Percentiles rank a stretch among this genome's conserved stretches.
phyloP scores from a whole-genome alignment of 2,113 vertebrate species.

The Scytalopus superciliaris region DNA sequence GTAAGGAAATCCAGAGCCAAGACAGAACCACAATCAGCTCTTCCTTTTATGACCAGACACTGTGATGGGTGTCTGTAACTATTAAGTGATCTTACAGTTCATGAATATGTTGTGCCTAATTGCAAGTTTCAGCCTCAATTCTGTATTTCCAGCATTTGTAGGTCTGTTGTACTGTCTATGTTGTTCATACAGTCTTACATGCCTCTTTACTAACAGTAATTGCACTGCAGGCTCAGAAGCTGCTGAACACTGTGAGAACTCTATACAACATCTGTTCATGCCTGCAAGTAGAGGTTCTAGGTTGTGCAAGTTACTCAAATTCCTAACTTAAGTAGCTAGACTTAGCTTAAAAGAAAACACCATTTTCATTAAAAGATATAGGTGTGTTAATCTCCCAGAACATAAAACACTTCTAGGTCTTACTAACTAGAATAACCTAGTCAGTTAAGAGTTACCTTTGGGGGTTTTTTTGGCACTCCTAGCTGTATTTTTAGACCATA shows the following conservation, averaged over 20 bases:
- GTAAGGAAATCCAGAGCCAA: conserved; percentile 36
- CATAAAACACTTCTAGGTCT: neutral
- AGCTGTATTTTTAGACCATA: neutral
- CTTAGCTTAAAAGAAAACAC: neutral
- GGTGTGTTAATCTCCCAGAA: conserved; percentile 16
- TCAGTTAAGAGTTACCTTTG: neutral
- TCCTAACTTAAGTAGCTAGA: neutral
- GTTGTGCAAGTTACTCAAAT: neutral
- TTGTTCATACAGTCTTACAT: conserved; percentile 22
- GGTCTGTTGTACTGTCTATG: neutral
- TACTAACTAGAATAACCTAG: neutral
- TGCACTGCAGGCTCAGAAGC: conserved; percentile 65
- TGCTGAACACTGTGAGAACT: conserved; percentile 74
- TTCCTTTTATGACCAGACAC: conserved; percentile 66
- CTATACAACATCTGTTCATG: neutral
- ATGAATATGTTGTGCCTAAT: conserved; percentile 37
- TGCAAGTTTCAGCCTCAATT: conserved; percentile 23
- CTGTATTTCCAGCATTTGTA: conserved; percentile 27
- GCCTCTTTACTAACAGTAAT: conserved; percentile 42
- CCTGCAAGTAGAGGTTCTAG: conserved; percentile 16
- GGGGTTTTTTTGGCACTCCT: neutral
- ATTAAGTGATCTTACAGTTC: conserved; percentile 57
- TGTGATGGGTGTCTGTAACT: conserved; percentile 58
- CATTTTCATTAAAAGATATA: neutral
- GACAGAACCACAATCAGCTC: conserved; percentile 43